phyloP scores from a whole-genome alignment of 2,888 invertebrate genomes.

The Sialis fuliginosa region DNA sequence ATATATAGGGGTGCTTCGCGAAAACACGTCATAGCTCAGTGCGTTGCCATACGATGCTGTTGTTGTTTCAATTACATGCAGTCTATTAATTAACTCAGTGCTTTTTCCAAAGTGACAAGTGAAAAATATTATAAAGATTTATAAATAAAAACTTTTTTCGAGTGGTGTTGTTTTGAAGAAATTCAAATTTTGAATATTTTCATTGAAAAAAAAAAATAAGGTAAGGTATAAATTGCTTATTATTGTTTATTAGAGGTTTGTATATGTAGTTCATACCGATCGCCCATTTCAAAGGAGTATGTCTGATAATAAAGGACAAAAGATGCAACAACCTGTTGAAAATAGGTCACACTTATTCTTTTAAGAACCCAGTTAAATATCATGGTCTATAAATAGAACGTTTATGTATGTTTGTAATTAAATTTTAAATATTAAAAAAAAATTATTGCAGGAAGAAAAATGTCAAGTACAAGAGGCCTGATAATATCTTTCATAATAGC shows the following conservation, averaged over 20 bases:
- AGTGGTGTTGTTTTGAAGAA: neutral
- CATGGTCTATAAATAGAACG: neutral
- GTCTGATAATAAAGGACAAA: neutral
- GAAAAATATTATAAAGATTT: neutral
- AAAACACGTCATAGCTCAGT: slow-evolving; percentile 2
- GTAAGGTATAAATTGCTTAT: too few species aligned
- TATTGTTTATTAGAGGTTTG: too few species aligned
- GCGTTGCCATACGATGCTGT: neutral
- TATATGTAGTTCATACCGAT: too few species aligned
- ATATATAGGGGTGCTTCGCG: slow-evolving; percentile 11
- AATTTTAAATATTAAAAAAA: neutral
- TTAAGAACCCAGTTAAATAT: too few species aligned
- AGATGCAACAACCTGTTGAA: slow-evolving; percentile 11
- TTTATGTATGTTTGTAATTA: neutral
- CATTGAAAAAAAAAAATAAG: too few species aligned
- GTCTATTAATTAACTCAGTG: neutral
- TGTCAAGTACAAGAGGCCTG: slow-evolving; percentile 14
- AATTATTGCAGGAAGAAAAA: slow-evolving; percentile 17
- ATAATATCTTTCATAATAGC: slow-evolving; percentile 18
- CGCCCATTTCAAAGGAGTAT: too few species aligned
- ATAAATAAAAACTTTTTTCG: too few species aligned
- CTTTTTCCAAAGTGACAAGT: neutral
- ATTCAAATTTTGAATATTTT: neutral
- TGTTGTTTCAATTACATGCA: neutral
- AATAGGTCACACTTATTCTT: slow-evolving; percentile 10